Base-by-base conservation (phyloP, 2,113 vertebrate species). In the Mixornis gularis region DNA sequence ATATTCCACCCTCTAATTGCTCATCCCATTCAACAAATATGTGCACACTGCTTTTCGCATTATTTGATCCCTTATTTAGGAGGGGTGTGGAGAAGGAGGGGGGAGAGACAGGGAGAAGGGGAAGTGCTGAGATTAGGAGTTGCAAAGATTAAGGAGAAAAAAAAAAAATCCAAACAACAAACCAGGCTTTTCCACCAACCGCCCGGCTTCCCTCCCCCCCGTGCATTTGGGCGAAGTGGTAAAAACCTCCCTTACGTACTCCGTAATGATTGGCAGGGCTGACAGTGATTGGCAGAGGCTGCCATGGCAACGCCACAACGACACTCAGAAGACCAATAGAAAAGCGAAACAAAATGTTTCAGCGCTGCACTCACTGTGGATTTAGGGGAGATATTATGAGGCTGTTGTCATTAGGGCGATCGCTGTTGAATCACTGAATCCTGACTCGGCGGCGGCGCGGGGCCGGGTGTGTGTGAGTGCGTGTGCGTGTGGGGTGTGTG, bases 341-440 rank as follows among this genome's bases (percentile, higher is more conserved):
- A 99, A 99, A 99, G 99, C 98, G 99, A 99, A 99, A 99, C 99
- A 99, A 99, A 99, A 99, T 99, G 99, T 99, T 99, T 99, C 98
- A 98, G 98, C 98, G 98, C 99, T 98, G 98, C 99, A 99, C 99
- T 99, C 99, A 99, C 98, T 98, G 99, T 98, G 99, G 98, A 99
- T 99, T 99, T 99, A 99, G 99, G 98, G 98, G 99, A 99, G 99
- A 99, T 99, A 99, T 99, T 99, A 99, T 99, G 99, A 99, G 98
- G 98, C 99, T 98, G 99, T 98, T 99, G 99, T 99, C 99, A 99
- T 99, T 99, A 99, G 98, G 97, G 98, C 98, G 98, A 99, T 98
- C 97, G 99, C 98, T 98, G 99, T 98, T 98, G 99, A 98, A 98
- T 99, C 99, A 98, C 98, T 99, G 98, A 98, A 99, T 98, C 98